These are phyloP conservation scores for Pangasius sanitwongsei DNA, from an alignment of 2,797 vertebrate genomes.

Conservation along the genomic window DNA sequence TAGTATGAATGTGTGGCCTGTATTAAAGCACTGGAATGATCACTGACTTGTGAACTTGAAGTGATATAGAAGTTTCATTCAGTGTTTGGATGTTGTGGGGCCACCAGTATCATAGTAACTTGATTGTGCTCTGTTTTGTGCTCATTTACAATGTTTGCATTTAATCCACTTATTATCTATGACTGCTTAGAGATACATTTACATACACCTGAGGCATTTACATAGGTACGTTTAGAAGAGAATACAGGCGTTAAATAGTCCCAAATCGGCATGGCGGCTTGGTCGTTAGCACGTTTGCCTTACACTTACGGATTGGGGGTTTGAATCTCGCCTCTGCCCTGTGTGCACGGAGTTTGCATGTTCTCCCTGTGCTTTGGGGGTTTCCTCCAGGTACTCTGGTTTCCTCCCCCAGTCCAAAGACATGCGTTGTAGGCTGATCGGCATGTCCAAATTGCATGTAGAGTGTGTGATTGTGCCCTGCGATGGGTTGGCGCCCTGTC, in stretches of 20 bases:
- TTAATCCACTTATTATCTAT: not conserved
- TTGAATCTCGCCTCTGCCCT: too few relatives aligned
- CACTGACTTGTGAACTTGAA: constrained; percentile 17
- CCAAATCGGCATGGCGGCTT: not conserved
- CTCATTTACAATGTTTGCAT: not conserved
- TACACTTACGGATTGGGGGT: too few relatives aligned
- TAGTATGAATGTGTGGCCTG: not conserved
- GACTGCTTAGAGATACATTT: not conserved
- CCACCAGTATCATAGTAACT: not conserved
- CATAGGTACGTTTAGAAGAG: not conserved
- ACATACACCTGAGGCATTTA: not conserved
- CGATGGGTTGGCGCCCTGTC: too few relatives aligned
- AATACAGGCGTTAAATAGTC: not conserved
- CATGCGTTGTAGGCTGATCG: too few relatives aligned
- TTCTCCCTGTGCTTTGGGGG: too few relatives aligned
- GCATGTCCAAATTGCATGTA: too few relatives aligned
- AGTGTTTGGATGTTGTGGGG: not conserved
- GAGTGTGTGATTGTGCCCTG: too few relatives aligned
- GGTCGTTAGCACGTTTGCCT: too few relatives aligned
- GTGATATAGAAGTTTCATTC: not conserved
- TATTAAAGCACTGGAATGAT: constrained; percentile 8
- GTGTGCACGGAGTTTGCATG: too few relatives aligned
- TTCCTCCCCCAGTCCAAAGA: too few relatives aligned
- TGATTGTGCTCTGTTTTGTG: not conserved
- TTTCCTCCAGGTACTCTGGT: too few relatives aligned